Base-by-base conservation (phyloP, 2,888 invertebrate genomes). In the Brachypalpus laphriformis region DNA sequence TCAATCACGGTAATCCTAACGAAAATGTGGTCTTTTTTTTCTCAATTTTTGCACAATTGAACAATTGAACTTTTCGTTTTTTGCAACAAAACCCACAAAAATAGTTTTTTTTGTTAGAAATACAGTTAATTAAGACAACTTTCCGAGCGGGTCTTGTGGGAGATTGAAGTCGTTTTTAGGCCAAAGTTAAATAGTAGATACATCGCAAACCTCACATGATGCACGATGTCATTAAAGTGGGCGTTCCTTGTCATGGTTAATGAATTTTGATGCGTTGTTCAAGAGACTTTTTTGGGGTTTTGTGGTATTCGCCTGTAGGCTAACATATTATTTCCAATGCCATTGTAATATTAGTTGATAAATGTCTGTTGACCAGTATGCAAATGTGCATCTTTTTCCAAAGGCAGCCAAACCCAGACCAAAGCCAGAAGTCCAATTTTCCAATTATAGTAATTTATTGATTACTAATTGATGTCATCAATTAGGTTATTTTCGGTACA, bases 401-500 rank as follows among this genome's bases (percentile, higher is more conserved):
- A 34, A 11, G 45, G 16, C 66, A 37, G 22, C 25, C 8, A 14
- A 14, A 9, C 1, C 3, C 25, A 9, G 6, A 14, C 14, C 2
- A 9, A 9, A 5, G 5, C 54, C 14, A 28, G 34, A 45, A 28
- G 18, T 57, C 18, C 4, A 34, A n/a, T 8, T 2, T 18, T 22
- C 47, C 31, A 51, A 63, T 18, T 51, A 7, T 22, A n/a, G 28
- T 31, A 4, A 31, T 61, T 72, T 72, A 68, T 56, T 40, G 40
- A 22, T 51, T 37, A 1, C 25, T 72, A 61, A 72, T 61, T 47
- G 47, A 20, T 59, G 45, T 9, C 47, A 71, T 25, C 25, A 47
- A 47, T 47, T 3, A 31, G 20, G 7, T 51, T 16, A 20, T 6
- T 63, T 66, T 25, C 37, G 49, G 6, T 6, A 9, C 5, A 56